phyloP scores from a whole-genome alignment of 2,888 invertebrate species.

The Callosobruchus maculatus region DNA sequence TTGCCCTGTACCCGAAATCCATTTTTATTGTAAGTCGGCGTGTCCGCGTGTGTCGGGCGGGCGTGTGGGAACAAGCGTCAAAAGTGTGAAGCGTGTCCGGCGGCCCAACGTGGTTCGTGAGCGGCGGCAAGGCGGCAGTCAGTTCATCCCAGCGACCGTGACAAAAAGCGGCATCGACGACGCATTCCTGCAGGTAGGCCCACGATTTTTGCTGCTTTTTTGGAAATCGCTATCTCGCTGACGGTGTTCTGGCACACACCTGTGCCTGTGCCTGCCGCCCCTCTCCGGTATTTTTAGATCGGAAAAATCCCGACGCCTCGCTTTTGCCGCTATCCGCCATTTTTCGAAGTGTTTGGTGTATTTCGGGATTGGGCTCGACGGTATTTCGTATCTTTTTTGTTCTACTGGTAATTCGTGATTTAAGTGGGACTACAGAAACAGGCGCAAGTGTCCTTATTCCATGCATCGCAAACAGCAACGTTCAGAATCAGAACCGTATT shows the following conservation, averaged over 20 bases:
- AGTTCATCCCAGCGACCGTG: conserved; percentile 39
- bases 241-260: background rate
- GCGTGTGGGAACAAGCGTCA: background rate
- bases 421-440: background rate
- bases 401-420: background rate
- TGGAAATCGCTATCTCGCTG: background rate
- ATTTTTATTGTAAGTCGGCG: background rate
- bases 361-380: background rate
- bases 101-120: background rate
- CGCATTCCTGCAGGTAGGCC: background rate
- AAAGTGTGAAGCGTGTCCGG: background rate
- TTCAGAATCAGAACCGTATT: too few relatives aligned
- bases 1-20: background rate
- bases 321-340: background rate
- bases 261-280: background rate
- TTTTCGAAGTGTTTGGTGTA: background rate
- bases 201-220: background rate
- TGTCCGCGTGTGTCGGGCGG: background rate
- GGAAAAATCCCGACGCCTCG: background rate
- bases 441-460: background rate
- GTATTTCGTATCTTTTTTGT: background rate
- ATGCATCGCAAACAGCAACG: background rate
- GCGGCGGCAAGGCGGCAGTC: conserved; percentile 5
- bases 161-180: conserved; percentile 38
- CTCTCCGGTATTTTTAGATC: background rate